A percentile compares a stretch with the other conserved stretches of the same genome.
phyloP scores from a whole-genome alignment of 2,113 vertebrate species.

The Erinaceus europaeus region DNA sequence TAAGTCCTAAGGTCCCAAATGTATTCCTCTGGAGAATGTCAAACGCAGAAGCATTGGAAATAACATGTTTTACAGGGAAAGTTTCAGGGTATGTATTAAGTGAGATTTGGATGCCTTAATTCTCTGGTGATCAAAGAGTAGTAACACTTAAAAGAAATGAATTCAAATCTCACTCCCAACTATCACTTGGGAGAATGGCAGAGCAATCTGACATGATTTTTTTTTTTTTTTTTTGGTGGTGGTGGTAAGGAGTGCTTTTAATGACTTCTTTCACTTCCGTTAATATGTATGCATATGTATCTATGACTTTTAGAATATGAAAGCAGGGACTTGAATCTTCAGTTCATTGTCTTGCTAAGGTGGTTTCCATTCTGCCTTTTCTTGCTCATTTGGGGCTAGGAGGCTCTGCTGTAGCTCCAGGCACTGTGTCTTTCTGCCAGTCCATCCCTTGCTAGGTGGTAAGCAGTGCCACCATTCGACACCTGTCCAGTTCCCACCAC shows the following conservation, averaged over 20 bases:
- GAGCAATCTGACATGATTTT: background rate
- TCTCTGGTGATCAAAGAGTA: background rate
- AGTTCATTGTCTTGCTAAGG: background rate
- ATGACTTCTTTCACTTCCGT: background rate
- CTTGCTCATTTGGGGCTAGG: background rate
- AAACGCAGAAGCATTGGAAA: background rate
- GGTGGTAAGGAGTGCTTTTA: background rate
- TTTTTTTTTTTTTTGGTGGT: background rate
- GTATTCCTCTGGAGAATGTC: background rate
- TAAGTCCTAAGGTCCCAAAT: background rate
- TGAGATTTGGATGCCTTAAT: background rate
- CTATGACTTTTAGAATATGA: background rate
- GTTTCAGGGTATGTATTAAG: background rate
- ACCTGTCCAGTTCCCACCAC: background rate
- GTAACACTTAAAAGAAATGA: background rate
- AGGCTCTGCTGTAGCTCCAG: background rate
- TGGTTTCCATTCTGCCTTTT: rapidly evolving
- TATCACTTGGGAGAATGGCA: background rate
- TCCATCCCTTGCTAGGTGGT: background rate
- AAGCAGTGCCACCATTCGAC: background rate
- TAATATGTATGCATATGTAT: too few relatives aligned
- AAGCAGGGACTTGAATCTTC: background rate
- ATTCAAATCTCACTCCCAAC: background rate
- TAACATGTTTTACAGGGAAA: constrained; percentile 45
- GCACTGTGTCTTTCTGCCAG: rapidly evolving